phyloP scores from a whole-genome alignment of 2,797 vertebrate genomes.

The Eidolon dupreanum region DNA sequence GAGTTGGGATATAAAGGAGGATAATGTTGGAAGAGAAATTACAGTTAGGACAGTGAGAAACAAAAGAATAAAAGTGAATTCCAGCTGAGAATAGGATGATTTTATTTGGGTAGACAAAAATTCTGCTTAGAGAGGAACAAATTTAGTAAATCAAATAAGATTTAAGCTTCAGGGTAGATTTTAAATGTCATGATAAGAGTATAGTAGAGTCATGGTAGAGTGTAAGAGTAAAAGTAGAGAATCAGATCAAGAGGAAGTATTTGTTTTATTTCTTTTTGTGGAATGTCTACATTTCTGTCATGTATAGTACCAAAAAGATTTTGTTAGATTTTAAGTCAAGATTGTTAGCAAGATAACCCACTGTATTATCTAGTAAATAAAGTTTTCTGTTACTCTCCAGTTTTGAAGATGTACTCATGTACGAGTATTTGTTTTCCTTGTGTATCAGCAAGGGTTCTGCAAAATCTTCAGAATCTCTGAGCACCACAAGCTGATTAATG shows the following conservation, averaged over 20 bases:
- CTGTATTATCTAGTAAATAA: background rate
- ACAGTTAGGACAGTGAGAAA: background rate
- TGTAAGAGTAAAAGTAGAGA: background rate
- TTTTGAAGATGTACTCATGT: background rate
- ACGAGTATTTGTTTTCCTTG: background rate
- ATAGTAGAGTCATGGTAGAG: too few species aligned
- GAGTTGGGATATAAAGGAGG: slow-evolving; percentile 8
- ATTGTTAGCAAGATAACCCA: background rate
- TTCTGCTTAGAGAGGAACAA: slow-evolving; percentile 21
- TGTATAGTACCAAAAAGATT: background rate
- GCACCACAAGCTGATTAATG: background rate
- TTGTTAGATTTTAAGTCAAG: slow-evolving; percentile 40
- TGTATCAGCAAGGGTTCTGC: background rate
- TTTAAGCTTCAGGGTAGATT: background rate
- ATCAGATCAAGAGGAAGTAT: background rate
- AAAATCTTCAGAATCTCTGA: background rate
- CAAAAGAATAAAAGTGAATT: slow-evolving; percentile 36
- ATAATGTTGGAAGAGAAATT: slow-evolving; percentile 20
- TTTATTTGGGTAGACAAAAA: slow-evolving; percentile 10
- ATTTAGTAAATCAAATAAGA: background rate
- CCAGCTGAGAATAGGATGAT: background rate
- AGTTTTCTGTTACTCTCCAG: background rate
- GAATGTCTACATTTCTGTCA: background rate
- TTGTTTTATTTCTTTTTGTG: background rate
- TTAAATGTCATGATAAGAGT: background rate